Evolutionary conservation across 2,797 vertebrate genomes (phyloP), one percentile per base, ranked within the genome.

Genomic region (Cygnus olor): DNA sequence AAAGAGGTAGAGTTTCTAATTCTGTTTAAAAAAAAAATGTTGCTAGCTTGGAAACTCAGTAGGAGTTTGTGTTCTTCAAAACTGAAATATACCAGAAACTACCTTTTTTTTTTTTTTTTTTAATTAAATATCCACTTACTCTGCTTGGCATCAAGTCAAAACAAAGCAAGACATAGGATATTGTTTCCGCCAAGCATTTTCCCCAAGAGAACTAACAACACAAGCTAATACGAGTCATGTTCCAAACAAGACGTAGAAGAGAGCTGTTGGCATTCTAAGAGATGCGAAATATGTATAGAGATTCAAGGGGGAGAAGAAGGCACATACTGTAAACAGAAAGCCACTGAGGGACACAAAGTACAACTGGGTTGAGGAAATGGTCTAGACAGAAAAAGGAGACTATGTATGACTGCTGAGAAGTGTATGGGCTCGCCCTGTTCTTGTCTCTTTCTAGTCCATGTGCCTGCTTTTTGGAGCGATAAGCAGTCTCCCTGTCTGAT

Each of bases 321-420:
- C 51, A 57, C 0, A 2, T 3, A 17, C 14, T 21, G 15, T 28
- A 57, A 53, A 72, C 12, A 51, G 5, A 64, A 28, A 74, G 30
- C 6, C 3, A 20, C 12, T 10, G 24, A 44, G 12, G 22, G 16
- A 9, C 14, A 56, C 3, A 8, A 32, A 21, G 3, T 51, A 32
- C 32, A 14, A 3, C 36, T 20, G 22, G n/a, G 51, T 1, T 60
- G 14, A 68, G 27, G 25, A 65, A 28, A 30, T 25, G 1, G 9
- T 57, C 25, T 24, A 28, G 22, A 38, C 6, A 4, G 60, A 44
- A 24, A 49, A 36, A 1, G 24, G 66, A 76, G 42, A 68, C 12
- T 27, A n/a, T 0, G 0, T 7, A 10, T 5, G 17, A 68, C 20
- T 34, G 38, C 19, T 1, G 1, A 49, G 45, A 24, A 82, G 34